phyloP scores from a whole-genome alignment of 2,888 invertebrate genomes.

The Latrodectus elegans region DNA sequence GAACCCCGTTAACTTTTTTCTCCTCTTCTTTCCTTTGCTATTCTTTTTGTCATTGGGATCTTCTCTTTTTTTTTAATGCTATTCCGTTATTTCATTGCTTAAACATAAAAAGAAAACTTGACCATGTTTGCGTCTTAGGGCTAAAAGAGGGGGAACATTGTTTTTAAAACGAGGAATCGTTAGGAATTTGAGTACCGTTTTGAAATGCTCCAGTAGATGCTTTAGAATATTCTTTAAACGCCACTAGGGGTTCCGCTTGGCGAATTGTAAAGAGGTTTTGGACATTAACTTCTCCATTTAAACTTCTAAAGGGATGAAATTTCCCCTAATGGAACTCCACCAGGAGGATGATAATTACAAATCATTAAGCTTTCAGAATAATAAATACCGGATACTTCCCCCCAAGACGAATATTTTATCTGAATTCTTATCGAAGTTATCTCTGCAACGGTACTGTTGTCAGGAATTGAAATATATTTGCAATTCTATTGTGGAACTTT shows the following conservation, averaged over 20 bases:
- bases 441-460: too few species aligned
- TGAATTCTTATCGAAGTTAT: not conserved
- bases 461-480: too few species aligned
- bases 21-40: not conserved
- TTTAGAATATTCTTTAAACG: not conserved
- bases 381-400: not conserved
- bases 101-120: conserved; percentile 5
- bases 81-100: conserved; percentile 2
- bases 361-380: conserved; percentile 5
- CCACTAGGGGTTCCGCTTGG: conserved; percentile 2
- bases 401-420: not conserved
- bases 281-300: conserved; percentile 5
- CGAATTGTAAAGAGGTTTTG: conserved; percentile 5
- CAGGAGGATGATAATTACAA: not conserved
- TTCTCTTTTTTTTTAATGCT: not conserved
- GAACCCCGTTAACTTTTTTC: not conserved
- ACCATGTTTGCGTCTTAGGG: conserved; percentile 2
- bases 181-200: conserved; percentile 3
- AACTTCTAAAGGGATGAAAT: not conserved
- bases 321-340: not conserved
- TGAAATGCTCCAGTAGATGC: conserved; percentile 5
- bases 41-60: not conserved
- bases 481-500: too few species aligned
- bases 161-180: conserved; percentile 3
- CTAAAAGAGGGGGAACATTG: not conserved